Conservation (phyloP, 2,113 vertebrate species). For the Syrmaticus mikado region DNA sequence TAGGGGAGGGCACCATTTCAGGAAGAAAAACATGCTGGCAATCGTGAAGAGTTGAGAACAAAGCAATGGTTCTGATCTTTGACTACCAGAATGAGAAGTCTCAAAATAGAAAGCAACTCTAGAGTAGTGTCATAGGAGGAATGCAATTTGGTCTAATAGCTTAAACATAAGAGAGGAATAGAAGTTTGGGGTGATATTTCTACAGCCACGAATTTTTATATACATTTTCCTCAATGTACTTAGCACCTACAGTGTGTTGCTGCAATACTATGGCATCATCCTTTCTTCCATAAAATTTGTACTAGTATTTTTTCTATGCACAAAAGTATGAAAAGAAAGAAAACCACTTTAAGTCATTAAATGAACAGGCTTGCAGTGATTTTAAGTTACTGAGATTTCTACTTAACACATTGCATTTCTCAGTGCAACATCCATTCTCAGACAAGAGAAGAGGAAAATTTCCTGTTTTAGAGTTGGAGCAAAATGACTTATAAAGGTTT, state of each 20-base stretch:
- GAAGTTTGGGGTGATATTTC: neutral
- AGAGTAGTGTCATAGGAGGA: neutral
- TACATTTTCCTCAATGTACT: neutral
- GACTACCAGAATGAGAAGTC: neutral
- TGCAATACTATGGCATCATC: neutral
- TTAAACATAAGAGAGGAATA: neutral
- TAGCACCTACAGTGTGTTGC: neutral
- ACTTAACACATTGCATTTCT: neutral
- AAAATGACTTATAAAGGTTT: neutral
- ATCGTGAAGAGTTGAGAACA: neutral
- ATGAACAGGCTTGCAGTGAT: neutral
- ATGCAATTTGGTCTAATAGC: neutral
- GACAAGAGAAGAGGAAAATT: neutral
- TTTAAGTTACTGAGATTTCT: neutral
- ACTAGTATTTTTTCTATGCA: neutral
- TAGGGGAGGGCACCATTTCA: neutral
- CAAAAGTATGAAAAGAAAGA: neutral
- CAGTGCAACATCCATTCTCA: neutral
- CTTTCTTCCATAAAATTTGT: neutral
- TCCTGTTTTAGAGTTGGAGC: neutral
- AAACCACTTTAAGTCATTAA: neutral
- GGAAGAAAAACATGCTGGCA: neutral
- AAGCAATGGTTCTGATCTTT: conserved; percentile 1
- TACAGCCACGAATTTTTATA: neutral
- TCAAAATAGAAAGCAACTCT: neutral